A percentile compares a stretch with the other conserved stretches of the same genome.
phyloP scores from a whole-genome alignment of 2,888 invertebrate species.

The Sphecodes monilicornis region DNA sequence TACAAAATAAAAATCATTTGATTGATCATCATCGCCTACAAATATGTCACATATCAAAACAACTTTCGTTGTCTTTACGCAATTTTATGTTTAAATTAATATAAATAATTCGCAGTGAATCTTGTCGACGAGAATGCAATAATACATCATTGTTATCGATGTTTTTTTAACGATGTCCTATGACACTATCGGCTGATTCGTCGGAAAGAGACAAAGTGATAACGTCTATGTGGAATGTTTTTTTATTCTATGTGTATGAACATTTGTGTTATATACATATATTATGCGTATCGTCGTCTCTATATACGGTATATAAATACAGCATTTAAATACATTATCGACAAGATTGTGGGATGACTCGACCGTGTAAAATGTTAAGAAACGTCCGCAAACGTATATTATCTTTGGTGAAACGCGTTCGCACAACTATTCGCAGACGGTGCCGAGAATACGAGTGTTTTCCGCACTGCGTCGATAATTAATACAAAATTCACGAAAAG shows the following conservation, averaged over 20 bases:
- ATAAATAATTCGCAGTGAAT: slow-evolving; percentile 5
- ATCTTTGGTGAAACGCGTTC: slow-evolving; percentile 15
- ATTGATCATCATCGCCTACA: background rate
- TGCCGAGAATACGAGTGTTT: background rate
- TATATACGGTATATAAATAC: slow-evolving; percentile 70
- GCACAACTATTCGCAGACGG: background rate
- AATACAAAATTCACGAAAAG: background rate
- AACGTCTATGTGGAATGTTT: slow-evolving; percentile 76
- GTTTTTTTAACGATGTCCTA: background rate
- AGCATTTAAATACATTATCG: slow-evolving; percentile 74
- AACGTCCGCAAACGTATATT: slow-evolving; percentile 14
- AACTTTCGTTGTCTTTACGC: background rate
- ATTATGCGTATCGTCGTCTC: slow-evolving; percentile 66
- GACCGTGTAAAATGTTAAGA: slow-evolving; percentile 18
- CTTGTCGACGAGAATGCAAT: background rate
- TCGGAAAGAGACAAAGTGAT: slow-evolving; percentile 36
- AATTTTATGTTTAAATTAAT: background rate
- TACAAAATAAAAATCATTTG: background rate
- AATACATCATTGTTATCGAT: background rate
- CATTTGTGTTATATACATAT: slow-evolving; percentile 70
- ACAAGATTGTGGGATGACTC: slow-evolving; percentile 54
- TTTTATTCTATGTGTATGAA: slow-evolving; percentile 74
- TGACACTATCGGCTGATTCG: slow-evolving; percentile 6
- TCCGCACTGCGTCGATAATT: background rate
- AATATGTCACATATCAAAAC: slow-evolving; percentile 1